phyloP scores from a whole-genome alignment of 2,113 vertebrate genomes.

The Procavia capensis region DNA sequence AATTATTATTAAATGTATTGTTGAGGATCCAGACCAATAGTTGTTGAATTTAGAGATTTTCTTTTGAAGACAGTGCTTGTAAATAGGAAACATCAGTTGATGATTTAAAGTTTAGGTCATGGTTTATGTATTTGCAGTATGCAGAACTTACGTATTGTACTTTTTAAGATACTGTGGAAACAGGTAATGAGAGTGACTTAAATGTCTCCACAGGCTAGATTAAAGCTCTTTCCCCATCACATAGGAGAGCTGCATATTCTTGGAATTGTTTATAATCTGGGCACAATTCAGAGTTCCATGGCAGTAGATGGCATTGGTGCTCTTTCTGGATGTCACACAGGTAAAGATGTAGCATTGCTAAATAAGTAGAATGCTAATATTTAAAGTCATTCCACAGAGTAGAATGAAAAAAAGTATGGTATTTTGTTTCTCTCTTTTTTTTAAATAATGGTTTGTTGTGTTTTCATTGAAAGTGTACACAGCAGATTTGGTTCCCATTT shows the following conservation, averaged over 20 bases:
- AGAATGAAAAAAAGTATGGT: background rate
- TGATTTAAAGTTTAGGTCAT: conserved; percentile 28
- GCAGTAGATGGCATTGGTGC: conserved; percentile 88
- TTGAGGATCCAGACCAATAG: background rate
- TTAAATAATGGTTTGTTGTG: background rate
- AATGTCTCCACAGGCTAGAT: conserved; percentile 92
- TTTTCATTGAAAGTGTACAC: background rate
- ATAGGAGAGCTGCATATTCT: conserved; percentile 96
- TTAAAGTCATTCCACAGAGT: background rate
- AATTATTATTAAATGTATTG: conserved; percentile 41
- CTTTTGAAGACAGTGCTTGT: conserved; percentile 50
- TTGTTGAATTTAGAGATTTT: conserved; percentile 57
- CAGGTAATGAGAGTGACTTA: conserved; percentile 87
- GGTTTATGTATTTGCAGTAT: conserved; percentile 34
- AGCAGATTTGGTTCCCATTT: background rate
- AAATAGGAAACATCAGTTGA: background rate
- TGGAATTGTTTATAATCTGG: conserved; percentile 96
- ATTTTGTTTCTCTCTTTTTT: background rate
- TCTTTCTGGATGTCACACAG: conserved; percentile 87
- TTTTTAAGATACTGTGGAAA: conserved; percentile 62
- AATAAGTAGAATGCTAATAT: conserved; percentile 35
- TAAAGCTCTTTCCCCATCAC: conserved; percentile 96
- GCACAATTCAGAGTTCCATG: conserved; percentile 86
- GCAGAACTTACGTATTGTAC: conserved; percentile 33
- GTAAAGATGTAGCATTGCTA: conserved; percentile 83